A percentile compares a stretch with the other conserved stretches of the same genome.
Evolutionary conservation across 2,888 invertebrate species (phyloP).

Genomic region (Chymomyza fuscimana): DNA sequence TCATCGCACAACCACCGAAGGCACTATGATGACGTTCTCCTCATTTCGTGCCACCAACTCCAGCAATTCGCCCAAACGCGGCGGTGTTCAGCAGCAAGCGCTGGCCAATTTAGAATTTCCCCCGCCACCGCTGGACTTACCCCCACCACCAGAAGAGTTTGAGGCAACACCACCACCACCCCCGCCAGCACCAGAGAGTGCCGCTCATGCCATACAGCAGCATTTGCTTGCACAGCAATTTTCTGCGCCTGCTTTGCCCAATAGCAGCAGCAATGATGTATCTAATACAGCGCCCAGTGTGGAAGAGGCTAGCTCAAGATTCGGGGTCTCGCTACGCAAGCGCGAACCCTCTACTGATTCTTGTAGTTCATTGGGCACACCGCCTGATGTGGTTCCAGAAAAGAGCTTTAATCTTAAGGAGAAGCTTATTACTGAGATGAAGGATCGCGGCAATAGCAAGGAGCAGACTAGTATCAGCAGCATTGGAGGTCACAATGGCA

Average conservation of each 20-base stretch:
- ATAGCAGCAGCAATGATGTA: conserved; percentile 81
- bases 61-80: conserved; percentile 86
- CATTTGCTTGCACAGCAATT: conserved; percentile 45
- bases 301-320: conserved; percentile 86
- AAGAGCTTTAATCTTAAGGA: conserved; percentile 83
- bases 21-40: conserved; percentile 80
- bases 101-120: conserved; percentile 93
- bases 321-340: conserved; percentile 85
- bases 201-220: conserved; percentile 59
- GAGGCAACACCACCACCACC: conserved; percentile 75
- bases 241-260: conserved; percentile 52
- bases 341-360: conserved; percentile 84
- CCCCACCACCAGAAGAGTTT: conserved; percentile 88
- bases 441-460: conserved; percentile 81
- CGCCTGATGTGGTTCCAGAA: conserved; percentile 73
- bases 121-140: conserved; percentile 89
- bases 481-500: conserved; percentile 80
- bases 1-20: conserved; percentile 81
- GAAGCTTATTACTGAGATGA: conserved; percentile 91
- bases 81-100: conserved; percentile 83
- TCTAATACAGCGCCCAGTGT: conserved; percentile 85
- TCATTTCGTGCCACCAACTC: conserved; percentile 83
- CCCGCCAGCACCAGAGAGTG: conserved; percentile 64
- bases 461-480: conserved; percentile 19
- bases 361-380: conserved; percentile 81